Conservation (phyloP, 2,113 vertebrate genomes). For the Trichechus manatus region DNA sequence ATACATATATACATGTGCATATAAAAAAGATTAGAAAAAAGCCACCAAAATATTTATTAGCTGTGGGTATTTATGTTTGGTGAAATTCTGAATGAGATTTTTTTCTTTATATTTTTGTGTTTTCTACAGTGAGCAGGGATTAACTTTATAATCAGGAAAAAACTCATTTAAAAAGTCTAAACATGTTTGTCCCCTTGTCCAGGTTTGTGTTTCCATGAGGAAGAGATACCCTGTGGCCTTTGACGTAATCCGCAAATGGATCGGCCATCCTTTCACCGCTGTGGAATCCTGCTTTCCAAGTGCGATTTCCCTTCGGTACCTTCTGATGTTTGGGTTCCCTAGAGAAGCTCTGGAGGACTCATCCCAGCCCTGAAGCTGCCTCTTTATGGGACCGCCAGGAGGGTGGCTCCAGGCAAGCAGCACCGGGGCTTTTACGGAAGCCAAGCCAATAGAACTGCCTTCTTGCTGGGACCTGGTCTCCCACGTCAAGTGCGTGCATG, state of each 20-base stretch:
- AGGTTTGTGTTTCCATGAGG: conserved; percentile 41
- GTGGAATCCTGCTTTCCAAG: conserved; percentile 10
- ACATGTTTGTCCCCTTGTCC: neutral
- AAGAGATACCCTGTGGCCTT: neutral
- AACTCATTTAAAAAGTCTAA: neutral
- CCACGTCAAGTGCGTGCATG: neutral
- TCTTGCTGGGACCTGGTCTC: neutral
- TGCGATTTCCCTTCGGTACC: neutral
- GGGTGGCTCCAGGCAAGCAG: neutral
- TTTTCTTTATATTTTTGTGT: neutral
- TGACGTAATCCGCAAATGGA: neutral
- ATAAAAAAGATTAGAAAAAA: neutral
- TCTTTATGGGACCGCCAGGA: neutral
- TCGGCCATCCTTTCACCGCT: neutral
- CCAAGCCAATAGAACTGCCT: neutral
- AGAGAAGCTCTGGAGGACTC: neutral
- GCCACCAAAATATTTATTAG: neutral
- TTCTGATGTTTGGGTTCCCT: neutral
- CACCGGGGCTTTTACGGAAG: neutral
- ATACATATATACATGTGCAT: neutral
- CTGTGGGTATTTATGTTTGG: neutral
- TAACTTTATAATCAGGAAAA: neutral
- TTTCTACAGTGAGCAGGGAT: neutral
- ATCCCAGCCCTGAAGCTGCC: neutral
- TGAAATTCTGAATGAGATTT: neutral